Conservation (phyloP, 1,140 invertebrate genomes). For the Penaeus japonicus region DNA sequence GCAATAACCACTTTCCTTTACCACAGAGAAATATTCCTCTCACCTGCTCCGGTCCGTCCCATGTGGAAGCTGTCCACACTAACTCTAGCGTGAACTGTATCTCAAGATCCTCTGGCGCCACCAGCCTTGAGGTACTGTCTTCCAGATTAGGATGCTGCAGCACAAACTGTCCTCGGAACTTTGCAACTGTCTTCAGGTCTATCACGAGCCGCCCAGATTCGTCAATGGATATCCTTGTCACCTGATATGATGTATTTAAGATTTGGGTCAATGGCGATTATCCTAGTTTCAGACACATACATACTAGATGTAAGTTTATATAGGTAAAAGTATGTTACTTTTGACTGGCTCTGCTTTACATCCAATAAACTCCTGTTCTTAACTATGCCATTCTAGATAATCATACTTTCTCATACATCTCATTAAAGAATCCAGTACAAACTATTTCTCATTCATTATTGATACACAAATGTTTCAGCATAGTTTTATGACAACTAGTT, state of each 20-base stretch:
- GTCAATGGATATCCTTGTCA: slow-evolving; percentile 64
- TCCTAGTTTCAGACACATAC: not conserved
- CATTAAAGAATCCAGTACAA: no score
- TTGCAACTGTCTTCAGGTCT: slow-evolving; percentile 66
- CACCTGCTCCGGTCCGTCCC: slow-evolving; percentile 66
- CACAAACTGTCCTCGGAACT: slow-evolving; percentile 67
- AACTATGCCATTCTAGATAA: no score
- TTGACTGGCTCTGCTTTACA: no score
- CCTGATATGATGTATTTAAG: slow-evolving; percentile 60
- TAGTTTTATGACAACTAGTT: no score
- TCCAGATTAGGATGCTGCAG: slow-evolving; percentile 61
- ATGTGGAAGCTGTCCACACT: slow-evolving; percentile 66
- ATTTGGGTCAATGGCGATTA: not conserved
- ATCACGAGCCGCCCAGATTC: slow-evolving; percentile 65
- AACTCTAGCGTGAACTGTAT: slow-evolving; percentile 65
- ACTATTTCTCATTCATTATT: no score
- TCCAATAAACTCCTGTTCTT: no score
- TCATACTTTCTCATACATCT: no score
- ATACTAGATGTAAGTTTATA: not conserved
- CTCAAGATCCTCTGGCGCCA: slow-evolving; percentile 62
- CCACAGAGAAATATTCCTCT: not conserved
- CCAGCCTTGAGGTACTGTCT: slow-evolving; percentile 61
- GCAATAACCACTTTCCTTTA: not conserved
- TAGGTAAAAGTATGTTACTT: no score
- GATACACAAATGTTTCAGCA: no score